These are phyloP conservation scores for Ataeniobius toweri DNA, from an alignment of 2,797 vertebrate species.

Conservation along the genomic window DNA sequence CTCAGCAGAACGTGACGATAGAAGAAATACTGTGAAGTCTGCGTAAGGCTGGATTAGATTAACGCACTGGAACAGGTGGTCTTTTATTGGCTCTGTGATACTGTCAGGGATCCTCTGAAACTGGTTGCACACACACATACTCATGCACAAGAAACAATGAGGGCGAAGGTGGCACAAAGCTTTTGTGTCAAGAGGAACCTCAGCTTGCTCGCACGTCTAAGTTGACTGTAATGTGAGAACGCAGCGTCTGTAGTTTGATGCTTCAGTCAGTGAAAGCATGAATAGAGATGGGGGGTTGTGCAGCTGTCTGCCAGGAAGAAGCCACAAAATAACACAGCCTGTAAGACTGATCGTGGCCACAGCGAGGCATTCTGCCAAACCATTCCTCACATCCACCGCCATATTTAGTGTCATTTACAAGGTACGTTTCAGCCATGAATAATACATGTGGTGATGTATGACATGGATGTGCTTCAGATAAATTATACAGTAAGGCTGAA, in stretches of 20 bases:
- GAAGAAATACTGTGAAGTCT: slow-evolving; percentile 68
- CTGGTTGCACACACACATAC: slow-evolving; percentile 54
- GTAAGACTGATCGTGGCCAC: slow-evolving; percentile 16
- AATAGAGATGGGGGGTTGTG: slow-evolving; percentile 45
- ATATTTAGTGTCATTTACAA: slow-evolving; percentile 68
- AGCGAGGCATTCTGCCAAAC: slow-evolving; percentile 57
- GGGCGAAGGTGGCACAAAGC: slow-evolving; percentile 50
- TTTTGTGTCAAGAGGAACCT: slow-evolving; percentile 60
- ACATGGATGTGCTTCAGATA: slow-evolving; percentile 44
- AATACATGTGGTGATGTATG: slow-evolving; percentile 71
- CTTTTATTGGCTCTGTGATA: slow-evolving; percentile 81
- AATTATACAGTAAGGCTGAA: slow-evolving; percentile 56
- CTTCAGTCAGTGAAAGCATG: slow-evolving; percentile 32
- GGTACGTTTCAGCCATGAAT: slow-evolving; percentile 73
- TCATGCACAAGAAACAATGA: slow-evolving; percentile 40
- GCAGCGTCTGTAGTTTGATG: slow-evolving; percentile 41
- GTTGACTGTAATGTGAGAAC: slow-evolving; percentile 65
- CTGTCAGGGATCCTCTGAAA: slow-evolving; percentile 76
- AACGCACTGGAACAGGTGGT: slow-evolving; percentile 81
- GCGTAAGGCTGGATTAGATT: slow-evolving; percentile 79
- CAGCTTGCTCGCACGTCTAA: slow-evolving; percentile 43
- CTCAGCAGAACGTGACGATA: slow-evolving; percentile 71
- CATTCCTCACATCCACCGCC: slow-evolving; percentile 57
- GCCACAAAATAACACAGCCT: slow-evolving; percentile 55
- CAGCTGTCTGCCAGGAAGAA: slow-evolving; percentile 67